Evolutionary conservation across 35 echinoderm and acorn worm species (phyloP).

Genomic region (Lytechinus variegatus): DNA sequence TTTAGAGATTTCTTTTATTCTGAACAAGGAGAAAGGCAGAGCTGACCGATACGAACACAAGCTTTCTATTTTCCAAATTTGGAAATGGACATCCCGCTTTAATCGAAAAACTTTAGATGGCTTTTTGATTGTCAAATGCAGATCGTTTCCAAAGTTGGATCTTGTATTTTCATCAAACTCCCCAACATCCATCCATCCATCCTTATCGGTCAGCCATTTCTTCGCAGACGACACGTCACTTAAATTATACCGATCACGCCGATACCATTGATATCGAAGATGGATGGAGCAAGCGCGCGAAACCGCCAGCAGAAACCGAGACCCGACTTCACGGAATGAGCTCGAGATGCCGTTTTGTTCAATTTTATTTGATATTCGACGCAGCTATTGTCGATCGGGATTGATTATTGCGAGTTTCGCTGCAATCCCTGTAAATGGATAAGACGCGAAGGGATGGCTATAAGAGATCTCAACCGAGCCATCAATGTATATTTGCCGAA

Average conservation of each 20-base stretch:
- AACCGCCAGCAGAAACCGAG: background rate
- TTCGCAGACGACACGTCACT: background rate
- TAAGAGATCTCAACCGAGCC: background rate
- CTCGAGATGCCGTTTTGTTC: background rate
- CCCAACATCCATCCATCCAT: background rate
- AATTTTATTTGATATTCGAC: background rate
- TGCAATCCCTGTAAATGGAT: background rate
- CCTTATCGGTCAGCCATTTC: background rate
- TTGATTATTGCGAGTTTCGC: background rate
- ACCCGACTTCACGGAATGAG: background rate
- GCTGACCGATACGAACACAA: background rate
- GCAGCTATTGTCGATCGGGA: background rate
- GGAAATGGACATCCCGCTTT: background rate
- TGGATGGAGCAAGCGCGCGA: background rate
- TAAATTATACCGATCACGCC: background rate
- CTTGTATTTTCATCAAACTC: background rate
- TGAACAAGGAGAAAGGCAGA: background rate
- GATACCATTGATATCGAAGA: conserved; percentile 2
- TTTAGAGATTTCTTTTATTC: background rate
- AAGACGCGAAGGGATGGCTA: background rate
- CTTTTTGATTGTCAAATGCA: background rate
- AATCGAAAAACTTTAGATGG: background rate
- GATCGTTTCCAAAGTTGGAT: background rate
- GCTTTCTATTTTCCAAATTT: background rate
- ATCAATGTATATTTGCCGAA: background rate